Evolutionary conservation across 2,113 vertebrate species (phyloP), one percentile per base, ranked within the genome.

Genomic region (Myiozetetes cayanensis): DNA sequence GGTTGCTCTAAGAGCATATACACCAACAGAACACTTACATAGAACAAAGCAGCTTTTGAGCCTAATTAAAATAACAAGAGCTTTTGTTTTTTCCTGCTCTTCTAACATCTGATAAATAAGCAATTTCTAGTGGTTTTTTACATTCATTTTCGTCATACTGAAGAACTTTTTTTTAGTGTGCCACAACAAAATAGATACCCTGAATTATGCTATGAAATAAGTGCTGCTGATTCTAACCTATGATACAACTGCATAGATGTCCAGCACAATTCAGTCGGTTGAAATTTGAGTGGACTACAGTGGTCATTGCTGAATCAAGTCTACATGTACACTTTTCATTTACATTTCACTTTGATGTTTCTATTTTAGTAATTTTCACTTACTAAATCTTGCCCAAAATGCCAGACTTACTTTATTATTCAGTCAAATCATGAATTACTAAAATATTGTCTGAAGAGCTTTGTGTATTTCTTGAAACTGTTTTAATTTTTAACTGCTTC

Each of bases 121-220:
- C 16, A 61, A 0, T 61, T 37, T 17, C 61, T 30, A 41, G 31
- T 6, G 0, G 0, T 17, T 44, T 66, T 65, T 74, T 27, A 37
- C 22, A 18, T 10, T 62, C 8, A 20, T 16, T 31, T 87, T 84
- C 53, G 33, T 76, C 33, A 72, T 25, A 14, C 16, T 30, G 44
- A 41, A 55, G 12, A 68, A 3, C 2, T 1, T 30, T 94, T 75
- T 72, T 14, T 62, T 44, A 75, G 18, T 2, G 0, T 66, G n/a
- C 49, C 43, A 30, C 41, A 58, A 58, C 31, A 33, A 14, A 63
- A 31, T 17, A 68, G 21, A n/a, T 15, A 24, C 25, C 47, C 17
- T 37, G 35, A 79, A 23, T 35, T 55, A 44, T 15, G 4, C 46
- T 61, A 8, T 39, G 43, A 89, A 73, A 28, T 43, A 41, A 12